These are phyloP conservation scores for Elysia chlorotica DNA, from an alignment of 1,140 invertebrate species.

Conservation along the genomic window DNA sequence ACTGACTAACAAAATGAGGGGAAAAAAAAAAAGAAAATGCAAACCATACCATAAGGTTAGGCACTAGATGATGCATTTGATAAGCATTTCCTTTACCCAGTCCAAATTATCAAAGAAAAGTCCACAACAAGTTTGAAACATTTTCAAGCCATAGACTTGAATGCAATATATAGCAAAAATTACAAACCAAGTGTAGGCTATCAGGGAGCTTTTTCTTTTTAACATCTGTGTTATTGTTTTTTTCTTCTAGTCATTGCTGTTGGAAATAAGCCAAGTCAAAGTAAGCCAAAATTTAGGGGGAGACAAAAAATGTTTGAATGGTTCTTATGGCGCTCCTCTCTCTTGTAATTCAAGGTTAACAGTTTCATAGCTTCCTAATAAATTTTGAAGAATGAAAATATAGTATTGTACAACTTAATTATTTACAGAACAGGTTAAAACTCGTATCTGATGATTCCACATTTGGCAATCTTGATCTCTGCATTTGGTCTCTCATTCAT, in stretches of 20 bases:
- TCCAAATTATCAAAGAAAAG: neutral
- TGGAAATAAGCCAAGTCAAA: neutral
- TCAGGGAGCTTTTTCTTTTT: too few relatives aligned
- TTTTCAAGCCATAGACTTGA: neutral
- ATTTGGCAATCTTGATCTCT: conserved; percentile 60
- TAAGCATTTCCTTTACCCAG: neutral
- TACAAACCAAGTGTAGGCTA: too few relatives aligned
- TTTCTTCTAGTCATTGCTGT: neutral
- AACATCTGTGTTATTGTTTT: neutral
- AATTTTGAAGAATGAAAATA: too few relatives aligned
- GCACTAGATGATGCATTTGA: neutral
- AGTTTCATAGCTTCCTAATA: neutral
- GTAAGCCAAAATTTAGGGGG: neutral
- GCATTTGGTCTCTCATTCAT: conserved; percentile 63
- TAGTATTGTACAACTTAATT: neutral
- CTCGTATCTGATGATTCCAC: conserved; percentile 51
- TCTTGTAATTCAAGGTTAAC: neutral
- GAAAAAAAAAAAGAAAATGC: too few relatives aligned
- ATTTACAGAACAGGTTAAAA: conserved; percentile 37
- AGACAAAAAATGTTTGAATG: neutral
- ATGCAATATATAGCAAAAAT: neutral
- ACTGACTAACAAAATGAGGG: too few relatives aligned
- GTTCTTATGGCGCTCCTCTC: neutral
- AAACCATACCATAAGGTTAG: too few relatives aligned
- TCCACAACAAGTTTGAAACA: neutral